phyloP scores from a whole-genome alignment of 2,797 vertebrate species.

The Darevskia mixta region DNA sequence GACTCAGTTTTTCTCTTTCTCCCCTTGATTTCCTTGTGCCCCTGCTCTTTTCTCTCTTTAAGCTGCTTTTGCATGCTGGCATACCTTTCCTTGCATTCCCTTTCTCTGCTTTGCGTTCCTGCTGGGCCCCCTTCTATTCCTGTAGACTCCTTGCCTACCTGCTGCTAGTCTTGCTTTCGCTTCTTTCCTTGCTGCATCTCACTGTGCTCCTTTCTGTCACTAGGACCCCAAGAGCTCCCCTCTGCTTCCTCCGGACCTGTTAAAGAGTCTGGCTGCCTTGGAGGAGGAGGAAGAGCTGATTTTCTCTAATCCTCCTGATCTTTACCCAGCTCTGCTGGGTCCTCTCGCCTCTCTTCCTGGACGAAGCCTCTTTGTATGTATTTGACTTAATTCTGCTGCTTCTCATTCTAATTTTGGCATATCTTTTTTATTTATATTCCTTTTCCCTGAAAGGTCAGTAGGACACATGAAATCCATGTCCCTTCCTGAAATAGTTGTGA shows the following conservation, averaged over 20 bases:
- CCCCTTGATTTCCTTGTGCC: neutral
- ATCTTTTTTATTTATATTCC: slow-evolving; percentile 57
- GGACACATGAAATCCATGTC: slow-evolving; percentile 45
- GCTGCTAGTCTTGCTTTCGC: slow-evolving; percentile 52
- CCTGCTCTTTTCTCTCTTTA: slow-evolving; percentile 28
- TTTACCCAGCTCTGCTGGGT: slow-evolving; percentile 97
- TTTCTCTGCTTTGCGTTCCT: slow-evolving; percentile 17
- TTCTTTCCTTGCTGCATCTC: slow-evolving; percentile 71
- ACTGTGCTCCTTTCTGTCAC: slow-evolving; percentile 86
- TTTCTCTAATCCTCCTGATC: slow-evolving; percentile 98
- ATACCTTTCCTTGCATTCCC: neutral
- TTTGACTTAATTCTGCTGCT: slow-evolving; percentile 80
- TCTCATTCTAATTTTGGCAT: slow-evolving; percentile 72
- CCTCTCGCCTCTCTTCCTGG: slow-evolving; percentile 96
- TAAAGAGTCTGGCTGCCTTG: slow-evolving; percentile 99
- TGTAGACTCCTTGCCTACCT: neutral
- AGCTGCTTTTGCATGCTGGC: slow-evolving; percentile 40
- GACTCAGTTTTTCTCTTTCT: neutral
- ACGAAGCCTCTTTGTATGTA: slow-evolving; percentile 99
- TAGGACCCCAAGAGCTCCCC: slow-evolving; percentile 98
- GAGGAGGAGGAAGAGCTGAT: slow-evolving; percentile 99
- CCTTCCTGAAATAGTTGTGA: slow-evolving; percentile 30
- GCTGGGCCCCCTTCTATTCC: neutral
- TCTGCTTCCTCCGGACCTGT: slow-evolving; percentile 99
- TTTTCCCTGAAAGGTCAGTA: slow-evolving; percentile 48